These are phyloP conservation scores for Crossaster papposus DNA, from an alignment of 53 echinoderm and acorn worm species.

Conservation along the genomic window DNA sequence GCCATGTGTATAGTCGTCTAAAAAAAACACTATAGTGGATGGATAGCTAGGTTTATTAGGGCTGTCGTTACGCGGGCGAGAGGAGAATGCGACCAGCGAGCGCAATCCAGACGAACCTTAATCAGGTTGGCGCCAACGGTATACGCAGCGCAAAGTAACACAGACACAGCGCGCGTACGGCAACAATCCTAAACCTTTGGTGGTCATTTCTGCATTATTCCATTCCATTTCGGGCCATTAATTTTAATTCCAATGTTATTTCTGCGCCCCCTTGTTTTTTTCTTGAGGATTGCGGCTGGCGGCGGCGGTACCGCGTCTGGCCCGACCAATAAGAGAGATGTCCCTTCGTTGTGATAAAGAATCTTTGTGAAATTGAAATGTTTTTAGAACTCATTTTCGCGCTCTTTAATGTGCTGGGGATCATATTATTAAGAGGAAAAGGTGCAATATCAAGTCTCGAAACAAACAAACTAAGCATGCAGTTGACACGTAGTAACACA, in stretches of 20 bases:
- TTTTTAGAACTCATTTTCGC: background rate
- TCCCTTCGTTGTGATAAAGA: background rate
- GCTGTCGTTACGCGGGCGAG: background rate
- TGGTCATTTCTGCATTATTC: background rate
- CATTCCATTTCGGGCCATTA: conserved; percentile 5
- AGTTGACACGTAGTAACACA: too few relatives aligned
- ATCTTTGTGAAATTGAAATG: background rate
- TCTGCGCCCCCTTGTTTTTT: background rate
- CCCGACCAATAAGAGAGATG: background rate
- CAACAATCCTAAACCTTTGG: background rate
- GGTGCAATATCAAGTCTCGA: background rate
- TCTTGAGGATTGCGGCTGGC: background rate
- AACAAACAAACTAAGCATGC: too few relatives aligned
- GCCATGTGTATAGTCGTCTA: background rate
- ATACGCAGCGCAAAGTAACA: background rate
- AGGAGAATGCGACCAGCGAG: background rate
- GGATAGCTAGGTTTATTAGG: background rate
- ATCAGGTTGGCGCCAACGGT: conserved; percentile 32
- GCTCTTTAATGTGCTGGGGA: background rate
- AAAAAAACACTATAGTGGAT: background rate
- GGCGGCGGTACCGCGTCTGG: background rate
- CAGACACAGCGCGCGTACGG: background rate
- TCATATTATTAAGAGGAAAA: background rate
- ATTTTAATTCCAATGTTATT: conserved; percentile 3
- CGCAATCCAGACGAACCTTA: conserved; percentile 11